Evolutionary conservation across 2,113 vertebrate species (phyloP), one percentile per base, ranked within the genome.

Genomic region (Synodontis membranacea): DNA sequence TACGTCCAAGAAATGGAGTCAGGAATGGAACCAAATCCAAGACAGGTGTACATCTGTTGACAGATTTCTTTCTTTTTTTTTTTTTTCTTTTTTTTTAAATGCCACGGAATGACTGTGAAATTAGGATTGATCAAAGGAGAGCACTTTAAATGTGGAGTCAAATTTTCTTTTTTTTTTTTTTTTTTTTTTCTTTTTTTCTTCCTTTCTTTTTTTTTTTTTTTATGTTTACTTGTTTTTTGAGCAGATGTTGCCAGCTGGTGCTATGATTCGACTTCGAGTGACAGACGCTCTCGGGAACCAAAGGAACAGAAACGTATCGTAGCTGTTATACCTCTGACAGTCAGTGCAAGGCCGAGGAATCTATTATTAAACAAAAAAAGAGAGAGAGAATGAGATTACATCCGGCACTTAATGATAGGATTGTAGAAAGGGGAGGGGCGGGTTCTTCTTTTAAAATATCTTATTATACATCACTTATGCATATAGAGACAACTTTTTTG

Each of bases 401-500:
- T 89, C 56, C 60, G 93, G 92, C 94, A 93, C 93, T 94, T 92
- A 91, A 82, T 89, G 83, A 87, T 31, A 39, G 58, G 81, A 68
- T 80, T 80, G 34, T 58, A 25, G 25, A 12, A 3, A 12, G 83
- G 85, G 76, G 66, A 48, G 46, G 46, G 19, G 42, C 23, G 37
- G 31, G 1, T 23, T 70, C 91, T 91, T 92, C 89, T 74, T 86
- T 88, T 84, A 79, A 91, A 90, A 91, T 89, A 90, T 92, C 81
- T 91, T 82, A 85, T 88, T 89, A 74, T 87, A 89, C 87, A 90
- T 93, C 86, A 90, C 86, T 91, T 90, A 91, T 89, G 89, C 89
- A 86, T 92, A 93, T 93, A 93, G 92, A 93, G 93, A 92, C 90
- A 87, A 84, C 90, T 89, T 91, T 91, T 92, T 75, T 92, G 88